phyloP scores from a whole-genome alignment of 2,797 vertebrate genomes.

The Sibirionetta formosa region DNA sequence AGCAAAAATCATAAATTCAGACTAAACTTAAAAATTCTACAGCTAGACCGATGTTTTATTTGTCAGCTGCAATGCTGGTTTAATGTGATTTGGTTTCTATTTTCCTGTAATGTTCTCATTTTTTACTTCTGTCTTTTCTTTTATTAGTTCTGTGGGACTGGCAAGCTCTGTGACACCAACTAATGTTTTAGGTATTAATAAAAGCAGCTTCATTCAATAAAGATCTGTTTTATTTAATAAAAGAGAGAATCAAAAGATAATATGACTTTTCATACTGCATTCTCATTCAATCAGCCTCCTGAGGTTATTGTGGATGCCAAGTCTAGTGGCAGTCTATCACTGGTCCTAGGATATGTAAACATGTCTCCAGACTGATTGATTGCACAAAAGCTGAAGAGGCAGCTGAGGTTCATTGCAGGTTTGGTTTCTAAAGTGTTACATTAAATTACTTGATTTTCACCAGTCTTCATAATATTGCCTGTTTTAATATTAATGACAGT shows the following conservation, averaged over 20 bases:
- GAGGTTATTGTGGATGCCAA: slow-evolving; percentile 14
- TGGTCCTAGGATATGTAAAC: background rate
- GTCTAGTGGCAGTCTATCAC: slow-evolving; percentile 35
- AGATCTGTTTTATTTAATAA: slow-evolving; percentile 76
- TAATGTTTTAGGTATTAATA: slow-evolving; percentile 76
- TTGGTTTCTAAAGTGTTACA: slow-evolving; percentile 49
- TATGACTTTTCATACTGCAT: slow-evolving; percentile 50
- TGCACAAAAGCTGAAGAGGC: slow-evolving; percentile 18
- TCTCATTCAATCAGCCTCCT: slow-evolving; percentile 33
- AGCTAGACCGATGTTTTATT: slow-evolving; percentile 34
- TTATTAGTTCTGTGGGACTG: slow-evolving; percentile 68
- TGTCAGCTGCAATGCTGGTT: slow-evolving; percentile 37
- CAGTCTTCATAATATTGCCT: slow-evolving; percentile 20
- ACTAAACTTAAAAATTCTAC: background rate
- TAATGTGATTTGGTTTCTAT: slow-evolving; percentile 67
- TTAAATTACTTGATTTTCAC: slow-evolving; percentile 49
- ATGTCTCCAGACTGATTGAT: slow-evolving; percentile 36
- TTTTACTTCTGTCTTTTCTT: slow-evolving; percentile 56
- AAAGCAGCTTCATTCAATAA: slow-evolving; percentile 76
- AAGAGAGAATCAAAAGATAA: slow-evolving; percentile 63
- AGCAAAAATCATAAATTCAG: slow-evolving; percentile 30
- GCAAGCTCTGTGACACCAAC: slow-evolving; percentile 32
- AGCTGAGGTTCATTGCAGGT: background rate
- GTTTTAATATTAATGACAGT: slow-evolving; percentile 64
- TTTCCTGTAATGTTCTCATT: slow-evolving; percentile 40